Percentiles rank a stretch among this genome's conserved stretches.
Conservation (phyloP, 2,888 invertebrate genomes). For the Nephrocerus scutellatus region DNA sequence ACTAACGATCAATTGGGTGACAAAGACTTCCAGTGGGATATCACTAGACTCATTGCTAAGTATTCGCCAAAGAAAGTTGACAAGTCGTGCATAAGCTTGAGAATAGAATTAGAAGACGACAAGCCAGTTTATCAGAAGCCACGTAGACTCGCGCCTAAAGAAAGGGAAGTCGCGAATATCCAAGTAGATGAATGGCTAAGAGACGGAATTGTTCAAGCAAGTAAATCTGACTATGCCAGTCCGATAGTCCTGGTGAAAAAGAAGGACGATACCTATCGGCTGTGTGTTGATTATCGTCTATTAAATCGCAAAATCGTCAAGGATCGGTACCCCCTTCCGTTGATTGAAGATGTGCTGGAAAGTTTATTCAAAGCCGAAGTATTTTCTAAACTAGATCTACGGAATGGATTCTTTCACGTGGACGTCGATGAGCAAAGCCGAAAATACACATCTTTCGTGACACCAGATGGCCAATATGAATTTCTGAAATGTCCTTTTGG, state of each 20-base stretch:
- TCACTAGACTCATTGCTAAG: not conserved
- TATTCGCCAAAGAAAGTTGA: constrained; percentile 31
- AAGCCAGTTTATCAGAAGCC: too few species aligned
- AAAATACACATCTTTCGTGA: constrained; percentile 40
- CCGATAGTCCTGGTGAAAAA: constrained; percentile 25
- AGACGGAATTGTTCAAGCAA: constrained; percentile 13
- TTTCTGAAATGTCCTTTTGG: constrained; percentile 42
- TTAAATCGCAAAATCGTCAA: constrained; percentile 9
- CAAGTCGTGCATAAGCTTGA: constrained; percentile 5
- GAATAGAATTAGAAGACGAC: too few species aligned
- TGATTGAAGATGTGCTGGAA: constrained; percentile 15
- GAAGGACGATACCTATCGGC: constrained; percentile 21
- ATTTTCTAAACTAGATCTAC: constrained; percentile 26
- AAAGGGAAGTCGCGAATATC: too few species aligned
- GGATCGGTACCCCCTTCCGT: constrained; percentile 10
- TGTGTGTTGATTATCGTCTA: constrained; percentile 27
- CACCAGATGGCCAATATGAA: constrained; percentile 38
- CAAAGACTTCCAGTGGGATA: too few species aligned
- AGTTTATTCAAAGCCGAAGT: constrained; percentile 24
- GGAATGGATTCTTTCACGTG: not conserved
- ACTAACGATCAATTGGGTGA: too few species aligned
- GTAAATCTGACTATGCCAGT: constrained; percentile 24
- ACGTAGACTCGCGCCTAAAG: too few species aligned
- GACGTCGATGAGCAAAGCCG: not conserved
- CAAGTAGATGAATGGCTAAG: constrained; percentile 22